These are phyloP conservation scores for Xylota segnis DNA, from an alignment of 2,888 invertebrate species.

Conservation along the genomic window DNA sequence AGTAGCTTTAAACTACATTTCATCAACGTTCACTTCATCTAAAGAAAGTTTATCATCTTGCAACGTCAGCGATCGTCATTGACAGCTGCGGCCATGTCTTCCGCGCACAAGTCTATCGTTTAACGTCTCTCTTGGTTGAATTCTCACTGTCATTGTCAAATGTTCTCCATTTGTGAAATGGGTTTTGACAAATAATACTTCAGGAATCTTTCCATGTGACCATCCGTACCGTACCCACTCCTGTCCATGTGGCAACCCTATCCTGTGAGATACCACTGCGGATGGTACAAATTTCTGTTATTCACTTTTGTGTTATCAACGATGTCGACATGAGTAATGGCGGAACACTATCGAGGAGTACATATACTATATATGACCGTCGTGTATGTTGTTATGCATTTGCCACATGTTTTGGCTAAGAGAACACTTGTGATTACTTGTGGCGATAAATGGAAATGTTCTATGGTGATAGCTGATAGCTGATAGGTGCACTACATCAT, in stretches of 20 bases:
- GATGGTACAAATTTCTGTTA: constrained; percentile 13
- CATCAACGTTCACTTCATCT: too few species aligned
- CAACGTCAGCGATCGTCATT: too few species aligned
- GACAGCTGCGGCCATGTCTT: too few species aligned
- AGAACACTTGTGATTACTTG: constrained; percentile 42
- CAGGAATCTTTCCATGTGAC: too few species aligned
- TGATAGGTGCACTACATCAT: constrained; percentile 14
- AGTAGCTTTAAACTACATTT: too few species aligned
- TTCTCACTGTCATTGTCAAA: too few species aligned
- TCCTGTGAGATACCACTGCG: neutral
- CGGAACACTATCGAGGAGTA: constrained; percentile 16
- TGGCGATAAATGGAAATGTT: constrained; percentile 35
- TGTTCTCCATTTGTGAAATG: too few species aligned
- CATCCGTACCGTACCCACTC: too few species aligned
- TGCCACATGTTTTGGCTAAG: constrained; percentile 54
- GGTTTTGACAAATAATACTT: too few species aligned
- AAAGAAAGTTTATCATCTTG: too few species aligned
- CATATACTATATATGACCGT: neutral
- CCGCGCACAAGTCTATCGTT: too few species aligned
- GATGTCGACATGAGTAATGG: constrained; percentile 38
- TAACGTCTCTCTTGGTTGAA: too few species aligned
- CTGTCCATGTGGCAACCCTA: constrained; percentile 13
- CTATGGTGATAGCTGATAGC: constrained; percentile 15
- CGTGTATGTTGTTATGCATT: constrained; percentile 2
- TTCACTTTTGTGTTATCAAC: constrained; percentile 20